These are phyloP conservation scores for Chrysolina americana DNA, from an alignment of 2,888 invertebrate genomes.

Conservation along the genomic window DNA sequence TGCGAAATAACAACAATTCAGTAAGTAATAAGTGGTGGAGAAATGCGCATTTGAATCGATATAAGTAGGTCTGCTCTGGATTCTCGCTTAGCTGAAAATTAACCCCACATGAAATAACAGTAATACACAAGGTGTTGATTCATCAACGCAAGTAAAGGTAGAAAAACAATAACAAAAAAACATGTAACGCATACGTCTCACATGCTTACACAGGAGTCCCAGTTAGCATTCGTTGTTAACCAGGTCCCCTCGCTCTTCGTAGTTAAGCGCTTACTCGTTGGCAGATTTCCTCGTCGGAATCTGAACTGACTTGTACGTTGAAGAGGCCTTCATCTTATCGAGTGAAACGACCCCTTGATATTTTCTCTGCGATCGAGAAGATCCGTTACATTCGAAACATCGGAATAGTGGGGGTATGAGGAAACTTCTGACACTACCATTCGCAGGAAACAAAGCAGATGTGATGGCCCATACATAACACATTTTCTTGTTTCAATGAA, in stretches of 20 bases:
- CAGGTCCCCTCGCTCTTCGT: background rate
- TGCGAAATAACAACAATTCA: background rate
- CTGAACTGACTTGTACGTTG: too few relatives aligned
- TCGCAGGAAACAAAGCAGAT: too few relatives aligned
- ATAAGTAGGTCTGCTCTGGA: too few relatives aligned
- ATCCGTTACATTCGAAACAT: too few relatives aligned
- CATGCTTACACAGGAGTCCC: background rate
- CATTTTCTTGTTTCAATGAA: too few relatives aligned
- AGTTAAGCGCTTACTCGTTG: background rate
- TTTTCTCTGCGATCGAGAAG: too few relatives aligned
- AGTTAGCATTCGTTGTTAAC: background rate
- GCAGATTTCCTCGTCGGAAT: background rate
- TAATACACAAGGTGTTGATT: background rate
- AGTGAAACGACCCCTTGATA: too few relatives aligned
- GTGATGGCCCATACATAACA: too few relatives aligned
- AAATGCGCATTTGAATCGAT: background rate
- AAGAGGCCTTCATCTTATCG: too few relatives aligned
- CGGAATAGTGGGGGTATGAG: too few relatives aligned
- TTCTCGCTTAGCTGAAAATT: background rate
- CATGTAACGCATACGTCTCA: background rate
- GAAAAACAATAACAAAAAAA: background rate
- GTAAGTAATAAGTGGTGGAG: background rate
- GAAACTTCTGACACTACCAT: too few relatives aligned
- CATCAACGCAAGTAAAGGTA: background rate
- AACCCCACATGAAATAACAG: background rate